Evolutionary conservation across 2,888 invertebrate genomes (phyloP).

Genomic region (Drosophila colorata): DNA sequence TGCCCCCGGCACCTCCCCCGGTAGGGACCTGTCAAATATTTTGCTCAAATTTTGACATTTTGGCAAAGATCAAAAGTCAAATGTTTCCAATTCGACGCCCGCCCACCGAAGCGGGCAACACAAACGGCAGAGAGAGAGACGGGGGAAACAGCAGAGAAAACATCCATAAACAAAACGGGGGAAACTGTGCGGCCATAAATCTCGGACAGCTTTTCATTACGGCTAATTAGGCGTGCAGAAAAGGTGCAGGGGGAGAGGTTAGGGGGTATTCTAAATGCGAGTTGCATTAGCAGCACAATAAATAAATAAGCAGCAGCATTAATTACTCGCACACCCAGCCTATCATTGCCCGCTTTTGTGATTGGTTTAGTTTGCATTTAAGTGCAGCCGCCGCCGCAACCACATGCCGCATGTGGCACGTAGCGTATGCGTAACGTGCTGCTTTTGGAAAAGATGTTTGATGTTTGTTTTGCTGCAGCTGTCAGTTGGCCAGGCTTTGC

Average conservation of each 20-base stretch:
- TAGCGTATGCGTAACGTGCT: conserved; percentile 40
- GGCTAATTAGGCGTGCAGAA: conserved; percentile 51
- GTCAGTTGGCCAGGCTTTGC: conserved; percentile 13
- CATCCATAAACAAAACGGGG: conserved; percentile 41
- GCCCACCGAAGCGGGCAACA: conserved; percentile 10
- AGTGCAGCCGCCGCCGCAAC: conserved; percentile 28
- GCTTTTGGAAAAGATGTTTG: neutral
- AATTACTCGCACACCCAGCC: conserved; percentile 38
- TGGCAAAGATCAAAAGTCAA: conserved; percentile 64
- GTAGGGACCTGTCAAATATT: conserved; percentile 34
- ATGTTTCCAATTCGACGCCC: conserved; percentile 41
- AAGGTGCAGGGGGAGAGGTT: neutral
- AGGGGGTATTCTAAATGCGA: conserved; percentile 14
- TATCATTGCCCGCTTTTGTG: conserved; percentile 15
- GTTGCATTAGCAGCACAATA: conserved; percentile 48
- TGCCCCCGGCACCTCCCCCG: neutral
- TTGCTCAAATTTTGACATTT: conserved; percentile 50
- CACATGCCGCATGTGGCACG: conserved; percentile 18
- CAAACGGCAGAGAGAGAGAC: neutral
- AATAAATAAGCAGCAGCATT: conserved; percentile 63
- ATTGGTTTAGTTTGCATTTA: conserved; percentile 30
- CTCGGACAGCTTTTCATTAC: conserved; percentile 63
- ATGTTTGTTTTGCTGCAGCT: conserved; percentile 3
- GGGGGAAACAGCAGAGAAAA: conserved; percentile 10
- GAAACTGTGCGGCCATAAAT: conserved; percentile 53